Evolutionary conservation across 2,888 invertebrate species (phyloP), one percentile per base, ranked within the genome.

Genomic region (Vandiemenella viatica): DNA sequence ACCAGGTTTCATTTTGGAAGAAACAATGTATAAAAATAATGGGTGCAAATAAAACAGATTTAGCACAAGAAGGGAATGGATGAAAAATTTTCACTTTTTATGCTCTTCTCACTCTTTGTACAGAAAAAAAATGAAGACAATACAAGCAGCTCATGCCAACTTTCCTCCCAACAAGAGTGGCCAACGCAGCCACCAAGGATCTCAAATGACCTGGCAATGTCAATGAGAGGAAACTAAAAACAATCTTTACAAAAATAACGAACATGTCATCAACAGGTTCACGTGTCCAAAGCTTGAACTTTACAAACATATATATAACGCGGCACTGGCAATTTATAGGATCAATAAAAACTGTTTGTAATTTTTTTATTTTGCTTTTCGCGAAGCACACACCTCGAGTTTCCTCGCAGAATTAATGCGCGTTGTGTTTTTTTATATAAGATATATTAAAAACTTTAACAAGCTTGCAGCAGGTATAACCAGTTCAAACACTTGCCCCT

Each of bases 21-120:
- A 53, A 55, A 50, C 48, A 45, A 52, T 55, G 53, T 55, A 55
- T 50, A 55, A 55, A 55, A 55, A 51, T 55, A 55, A 55, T 53
- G 52, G 54, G 55, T 55, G 55, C 50, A 53, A 51, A 52, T 48
- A 55, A 48, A 46, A 52, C 52, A 55, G 53, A 55, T 53, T 53
- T 54, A 54, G 55, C 52, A 51, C 51, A 48, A 53, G 50, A 53
- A 53, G 49, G 44, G 47, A 43, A 49, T 32, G 32, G n/a, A 32
- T 32, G n/a, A 13, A 32, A 32, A 10, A 32, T 13, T 32, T 13
- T 32, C 10, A n/a, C 32, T 13, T 32, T 10, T 32, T 32, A n/a
- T 13, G 32, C n/a, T n/a, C n/a, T 32, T 32, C 32, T n/a, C 10
- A 32, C 32, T 32, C n/a, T n/a, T n/a, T n/a, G n/a, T n/a, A n/a